Evolutionary conservation across 2,797 vertebrate species (phyloP), one percentile per base, ranked within the genome.

Genomic region (Columba guinea): DNA sequence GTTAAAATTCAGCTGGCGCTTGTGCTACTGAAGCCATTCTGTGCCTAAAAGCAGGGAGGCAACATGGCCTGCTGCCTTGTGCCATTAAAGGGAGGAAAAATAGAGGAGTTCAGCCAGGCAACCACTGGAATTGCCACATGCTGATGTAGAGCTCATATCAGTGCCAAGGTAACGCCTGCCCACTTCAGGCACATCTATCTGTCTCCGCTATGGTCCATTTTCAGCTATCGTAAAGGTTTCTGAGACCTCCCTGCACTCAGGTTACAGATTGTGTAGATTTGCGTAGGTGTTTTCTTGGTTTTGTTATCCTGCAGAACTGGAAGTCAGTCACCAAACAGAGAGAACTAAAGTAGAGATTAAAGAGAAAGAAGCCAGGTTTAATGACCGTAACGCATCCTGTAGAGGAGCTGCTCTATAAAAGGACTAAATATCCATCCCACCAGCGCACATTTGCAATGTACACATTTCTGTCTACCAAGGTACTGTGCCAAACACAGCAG

Each of bases 391-490:
- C 1, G 1, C 28, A 26, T 70, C 84, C 77, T 87, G 64, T 5
- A 55, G 67, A 60, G 24, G 34, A 90, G 84, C 49, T 6, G 4
- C 11, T 58, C 90, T 92, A 75, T 81, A 87, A 75, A 95, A 94
- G 81, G 84, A 87, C 63, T 85, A 55, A 95, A 84, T 13, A 94
- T 39, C 81, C 73, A 87, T 48, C 79, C 63, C 63, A 86, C 14
- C 49, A 87, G 84, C 87, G 79, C 73, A 83, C 73, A 63, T 49
- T 12, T 86, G 62, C 73, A 78, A 37, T 14, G 71, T 55, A 77
- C 64, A 59, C 53, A 44, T 80, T 96, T 81, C 90, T 95, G 95
- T 71, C 93, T 83, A n/a, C 87, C 63, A 37, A 89, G 52, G 58
- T 60, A 46, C 84, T 28, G 34, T 77, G 94, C 86, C 87, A 93